Conservation (phyloP, 2,113 vertebrate genomes). For the Myrmecobius fasciatus region DNA sequence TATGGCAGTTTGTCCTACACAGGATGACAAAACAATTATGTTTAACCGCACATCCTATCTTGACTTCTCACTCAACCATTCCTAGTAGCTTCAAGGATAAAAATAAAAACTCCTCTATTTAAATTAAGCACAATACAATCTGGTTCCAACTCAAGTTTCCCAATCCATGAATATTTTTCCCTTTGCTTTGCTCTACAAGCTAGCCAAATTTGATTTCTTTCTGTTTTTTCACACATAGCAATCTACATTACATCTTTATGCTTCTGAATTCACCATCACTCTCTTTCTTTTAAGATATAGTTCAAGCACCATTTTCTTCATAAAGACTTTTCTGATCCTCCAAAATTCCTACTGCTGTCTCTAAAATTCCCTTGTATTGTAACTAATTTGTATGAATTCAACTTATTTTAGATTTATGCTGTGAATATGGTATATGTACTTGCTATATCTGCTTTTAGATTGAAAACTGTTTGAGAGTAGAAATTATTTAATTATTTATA, state of each 20-base stretch:
- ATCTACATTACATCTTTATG: neutral
- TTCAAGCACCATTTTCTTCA: neutral
- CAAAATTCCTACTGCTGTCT: neutral
- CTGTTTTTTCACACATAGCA: neutral
- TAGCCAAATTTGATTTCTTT: neutral
- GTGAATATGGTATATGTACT: neutral
- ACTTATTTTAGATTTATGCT: neutral
- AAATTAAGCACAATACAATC: neutral
- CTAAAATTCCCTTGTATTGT: neutral
- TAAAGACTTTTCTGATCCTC: neutral
- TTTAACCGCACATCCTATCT: neutral
- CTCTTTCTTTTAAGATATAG: neutral
- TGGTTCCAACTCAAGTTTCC: neutral
- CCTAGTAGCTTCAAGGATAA: too few species aligned
- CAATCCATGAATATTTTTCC: neutral
- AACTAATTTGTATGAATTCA: too few species aligned
- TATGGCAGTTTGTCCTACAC: neutral
- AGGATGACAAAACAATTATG: neutral
- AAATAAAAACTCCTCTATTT: too few species aligned
- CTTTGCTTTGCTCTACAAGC: neutral
- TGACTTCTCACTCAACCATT: neutral
- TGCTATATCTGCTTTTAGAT: neutral
- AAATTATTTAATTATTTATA: neutral
- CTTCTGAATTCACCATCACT: neutral
- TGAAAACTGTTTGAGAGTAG: neutral